Evolutionary conservation across 2,888 invertebrate species (phyloP), one percentile per base, ranked within the genome.

Genomic region (Teleiodes luculella): DNA sequence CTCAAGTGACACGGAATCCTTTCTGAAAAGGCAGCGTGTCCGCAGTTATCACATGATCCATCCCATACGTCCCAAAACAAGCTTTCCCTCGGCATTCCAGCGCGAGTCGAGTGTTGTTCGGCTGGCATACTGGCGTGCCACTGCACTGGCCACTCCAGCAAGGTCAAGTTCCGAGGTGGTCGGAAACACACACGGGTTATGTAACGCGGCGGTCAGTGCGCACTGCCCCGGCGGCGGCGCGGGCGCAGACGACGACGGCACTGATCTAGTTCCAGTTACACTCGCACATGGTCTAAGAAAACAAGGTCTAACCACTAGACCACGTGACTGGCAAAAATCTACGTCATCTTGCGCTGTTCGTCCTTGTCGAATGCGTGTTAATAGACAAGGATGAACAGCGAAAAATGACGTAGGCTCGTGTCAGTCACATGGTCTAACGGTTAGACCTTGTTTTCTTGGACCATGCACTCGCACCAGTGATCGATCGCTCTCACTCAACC

Each of bases 111-210:
- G 5, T 33, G 33, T 11, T 33, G n/a, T n/a, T 24, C 6, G 24
- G 24, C 24, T 24, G 24, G 24, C 24, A 24, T 24, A 6, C 24
- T 24, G 24, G 24, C 24, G 6, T 24, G 24, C 24, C 39, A 41
- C 39, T 18, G 16, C 7, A n/a, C 20, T 41, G 39, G 39, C 20
- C 20, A 41, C 24, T 43, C 11, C 65, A 61, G 64, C 82, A 83
- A 84, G 84, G 83, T 83, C 83, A 83, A 83, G 79, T 72, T 78
- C 74, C 63, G 64, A 70, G 61, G 65, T 33, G 68, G 67, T 72
- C 68, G 69, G 66, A 73, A 43, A 71, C 57, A 68, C 72, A 70
- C 64, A 69, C 68, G 57, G 49, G 62, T 82, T 80, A 83, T 77
- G 71, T 81, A 82, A 82, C 58, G 47, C 48, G 43, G 41, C 31